These are phyloP conservation scores for Micrastur ruficollis DNA, from an alignment of 2,797 vertebrate species.

Conservation along the genomic window DNA sequence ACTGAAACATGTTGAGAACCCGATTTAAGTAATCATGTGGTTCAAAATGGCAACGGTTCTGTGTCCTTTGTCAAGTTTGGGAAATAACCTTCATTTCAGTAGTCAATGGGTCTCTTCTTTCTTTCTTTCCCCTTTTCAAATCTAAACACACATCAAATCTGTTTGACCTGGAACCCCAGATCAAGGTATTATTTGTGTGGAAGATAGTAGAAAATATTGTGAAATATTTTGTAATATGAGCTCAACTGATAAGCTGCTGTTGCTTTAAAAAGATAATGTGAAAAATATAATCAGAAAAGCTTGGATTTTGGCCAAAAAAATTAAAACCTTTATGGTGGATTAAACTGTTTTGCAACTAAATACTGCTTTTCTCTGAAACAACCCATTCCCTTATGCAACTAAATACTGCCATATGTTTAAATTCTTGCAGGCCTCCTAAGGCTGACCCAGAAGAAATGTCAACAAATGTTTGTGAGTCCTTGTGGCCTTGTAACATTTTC, in stretches of 20 bases:
- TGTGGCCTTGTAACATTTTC: constrained; percentile 48
- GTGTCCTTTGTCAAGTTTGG: not conserved
- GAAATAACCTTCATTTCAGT: not conserved
- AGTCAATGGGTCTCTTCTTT: not conserved
- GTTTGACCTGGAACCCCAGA: not conserved
- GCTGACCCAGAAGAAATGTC: constrained; percentile 67
- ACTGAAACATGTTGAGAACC: not conserved
- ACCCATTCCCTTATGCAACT: constrained; percentile 25
- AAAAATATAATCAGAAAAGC: not conserved
- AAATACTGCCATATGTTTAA: constrained; percentile 62
- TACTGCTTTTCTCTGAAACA: not conserved
- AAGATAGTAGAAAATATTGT: not conserved
- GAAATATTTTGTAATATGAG: not conserved
- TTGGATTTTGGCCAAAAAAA: constrained; percentile 8
- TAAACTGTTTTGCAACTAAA: constrained; percentile 37
- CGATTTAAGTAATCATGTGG: not conserved
- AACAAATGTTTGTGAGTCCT: constrained; percentile 66
- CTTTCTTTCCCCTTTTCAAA: not conserved
- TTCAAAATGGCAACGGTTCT: not conserved
- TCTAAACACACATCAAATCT: not conserved
- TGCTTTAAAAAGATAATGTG: constrained; percentile 39
- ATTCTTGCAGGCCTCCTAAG: constrained; percentile 53
- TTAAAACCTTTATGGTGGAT: constrained; percentile 15
- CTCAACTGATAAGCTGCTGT: not conserved
- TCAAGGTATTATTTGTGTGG: not conserved